These are phyloP conservation scores for Enteromius viviparus DNA, from an alignment of 2,797 vertebrate species.

Conservation along the genomic window DNA sequence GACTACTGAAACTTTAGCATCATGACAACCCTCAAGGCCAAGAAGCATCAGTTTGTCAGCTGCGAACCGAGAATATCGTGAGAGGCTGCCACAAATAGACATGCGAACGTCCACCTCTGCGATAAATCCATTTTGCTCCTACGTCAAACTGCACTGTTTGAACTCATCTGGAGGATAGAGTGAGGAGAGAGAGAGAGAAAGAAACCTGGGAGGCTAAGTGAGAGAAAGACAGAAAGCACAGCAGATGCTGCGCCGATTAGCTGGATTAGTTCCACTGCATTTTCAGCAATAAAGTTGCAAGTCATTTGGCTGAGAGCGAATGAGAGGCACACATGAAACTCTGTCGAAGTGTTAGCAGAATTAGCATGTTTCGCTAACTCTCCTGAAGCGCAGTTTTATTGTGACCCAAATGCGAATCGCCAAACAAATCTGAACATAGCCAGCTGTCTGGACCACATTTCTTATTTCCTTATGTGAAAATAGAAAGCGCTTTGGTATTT, in stretches of 20 bases:
- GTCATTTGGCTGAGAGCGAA: constrained; percentile 45
- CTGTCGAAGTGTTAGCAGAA: constrained; percentile 41
- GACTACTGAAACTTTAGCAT: constrained; percentile 5
- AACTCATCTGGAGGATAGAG: constrained; percentile 32
- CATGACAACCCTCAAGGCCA: constrained; percentile 19
- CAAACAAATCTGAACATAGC: constrained; percentile 24
- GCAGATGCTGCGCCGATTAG: constrained; percentile 46
- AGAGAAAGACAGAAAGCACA: constrained; percentile 45
- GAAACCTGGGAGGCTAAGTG: constrained; percentile 37
- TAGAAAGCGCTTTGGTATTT: constrained; percentile 23
- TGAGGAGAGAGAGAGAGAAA: constrained; percentile 39
- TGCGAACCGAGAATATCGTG: not conserved
- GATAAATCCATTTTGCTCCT: constrained; percentile 19
- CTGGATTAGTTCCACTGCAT: constrained; percentile 53
- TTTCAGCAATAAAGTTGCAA: constrained; percentile 51
- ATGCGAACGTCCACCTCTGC: constrained; percentile 1
- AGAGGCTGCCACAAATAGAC: constrained; percentile 34
- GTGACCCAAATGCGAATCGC: constrained; percentile 30
- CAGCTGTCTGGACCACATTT: constrained; percentile 7
- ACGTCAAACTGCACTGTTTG: constrained; percentile 26
- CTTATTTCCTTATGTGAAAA: constrained; percentile 7
- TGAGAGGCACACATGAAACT: constrained; percentile 30
- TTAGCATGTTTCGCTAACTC: constrained; percentile 40
- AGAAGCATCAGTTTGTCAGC: constrained; percentile 29
- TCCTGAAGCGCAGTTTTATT: constrained; percentile 7